Conservation (phyloP, 2,113 vertebrate genomes). For the Ammodytes marinus region DNA sequence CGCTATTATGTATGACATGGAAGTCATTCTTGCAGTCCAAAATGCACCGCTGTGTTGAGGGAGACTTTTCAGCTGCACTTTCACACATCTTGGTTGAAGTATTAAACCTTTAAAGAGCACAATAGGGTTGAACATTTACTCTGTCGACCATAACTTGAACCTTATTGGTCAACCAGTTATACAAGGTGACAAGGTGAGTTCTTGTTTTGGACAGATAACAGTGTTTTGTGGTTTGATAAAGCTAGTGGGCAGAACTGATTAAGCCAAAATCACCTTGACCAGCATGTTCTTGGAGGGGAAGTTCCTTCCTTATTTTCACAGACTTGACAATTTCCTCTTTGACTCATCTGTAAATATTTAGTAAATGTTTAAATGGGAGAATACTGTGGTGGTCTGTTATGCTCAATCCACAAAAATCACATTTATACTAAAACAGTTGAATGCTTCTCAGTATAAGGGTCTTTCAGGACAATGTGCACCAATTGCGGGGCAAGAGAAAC, state of each 20-base stretch:
- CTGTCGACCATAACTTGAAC: conserved; percentile 24
- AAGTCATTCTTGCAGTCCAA: background rate
- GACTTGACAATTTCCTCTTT: conserved; percentile 18
- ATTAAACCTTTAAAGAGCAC: conserved; percentile 37
- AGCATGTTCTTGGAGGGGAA: conserved; percentile 35
- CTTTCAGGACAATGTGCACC: background rate
- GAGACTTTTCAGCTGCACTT: background rate
- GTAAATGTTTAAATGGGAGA: conserved; percentile 58
- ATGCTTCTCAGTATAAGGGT: conserved; percentile 2
- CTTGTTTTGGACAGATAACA: conserved; percentile 42
- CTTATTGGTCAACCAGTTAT: conserved; percentile 58
- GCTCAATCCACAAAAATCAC: background rate
- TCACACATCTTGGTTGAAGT: conserved; percentile 9
- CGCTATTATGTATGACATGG: background rate
- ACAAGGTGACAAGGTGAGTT: conserved; percentile 22
- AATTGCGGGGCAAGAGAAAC: conserved; percentile 7
- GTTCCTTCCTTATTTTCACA: conserved; percentile 26
- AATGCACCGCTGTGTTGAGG: too few relatives aligned
- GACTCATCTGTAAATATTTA: conserved; percentile 37
- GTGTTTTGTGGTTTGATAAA: conserved; percentile 42
- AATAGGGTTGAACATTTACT: conserved; percentile 63
- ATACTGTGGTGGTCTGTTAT: background rate
- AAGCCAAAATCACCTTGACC: conserved; percentile 36
- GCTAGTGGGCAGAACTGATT: conserved; percentile 2
- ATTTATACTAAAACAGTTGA: conserved; percentile 7